A percentile compares a stretch with the other conserved stretches of the same genome.
phyloP scores from a whole-genome alignment of 1,140 invertebrate species.

The Plutomurus gul region DNA sequence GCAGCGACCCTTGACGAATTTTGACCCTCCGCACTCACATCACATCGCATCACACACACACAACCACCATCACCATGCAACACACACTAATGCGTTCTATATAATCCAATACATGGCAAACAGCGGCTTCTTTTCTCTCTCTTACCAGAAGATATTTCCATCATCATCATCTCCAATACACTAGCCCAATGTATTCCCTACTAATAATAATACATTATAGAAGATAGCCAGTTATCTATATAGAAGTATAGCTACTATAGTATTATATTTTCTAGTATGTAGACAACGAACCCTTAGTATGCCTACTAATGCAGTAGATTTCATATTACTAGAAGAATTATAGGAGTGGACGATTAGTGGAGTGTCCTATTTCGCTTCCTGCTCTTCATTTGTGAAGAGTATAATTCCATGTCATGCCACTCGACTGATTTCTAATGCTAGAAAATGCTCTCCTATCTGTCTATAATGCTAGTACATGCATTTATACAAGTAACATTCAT shows the following conservation, averaged over 20 bases:
- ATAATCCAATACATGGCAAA: neutral
- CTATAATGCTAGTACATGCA: no score
- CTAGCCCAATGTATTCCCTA: no score
- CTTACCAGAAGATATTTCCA: no score
- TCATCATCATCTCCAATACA: no score
- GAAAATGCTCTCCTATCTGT: no score
- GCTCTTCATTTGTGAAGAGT: neutral
- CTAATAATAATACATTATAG: no score
- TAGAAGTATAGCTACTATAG: no score
- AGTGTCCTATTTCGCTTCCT: neutral
- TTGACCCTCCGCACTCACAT: neutral
- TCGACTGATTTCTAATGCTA: neutral
- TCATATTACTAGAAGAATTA: neutral
- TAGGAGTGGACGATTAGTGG: neutral
- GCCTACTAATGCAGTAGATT: neutral
- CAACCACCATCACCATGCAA: neutral
- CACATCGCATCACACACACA: neutral
- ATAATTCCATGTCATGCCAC: neutral
- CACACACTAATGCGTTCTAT: neutral
- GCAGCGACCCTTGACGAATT: neutral
- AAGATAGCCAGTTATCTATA: no score
- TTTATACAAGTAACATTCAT: no score
- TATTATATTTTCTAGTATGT: no score
- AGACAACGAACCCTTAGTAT: neutral
- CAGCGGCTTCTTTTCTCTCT: no score